phyloP scores from a whole-genome alignment of 1,140 invertebrate species.

The Lucilia sericata region DNA sequence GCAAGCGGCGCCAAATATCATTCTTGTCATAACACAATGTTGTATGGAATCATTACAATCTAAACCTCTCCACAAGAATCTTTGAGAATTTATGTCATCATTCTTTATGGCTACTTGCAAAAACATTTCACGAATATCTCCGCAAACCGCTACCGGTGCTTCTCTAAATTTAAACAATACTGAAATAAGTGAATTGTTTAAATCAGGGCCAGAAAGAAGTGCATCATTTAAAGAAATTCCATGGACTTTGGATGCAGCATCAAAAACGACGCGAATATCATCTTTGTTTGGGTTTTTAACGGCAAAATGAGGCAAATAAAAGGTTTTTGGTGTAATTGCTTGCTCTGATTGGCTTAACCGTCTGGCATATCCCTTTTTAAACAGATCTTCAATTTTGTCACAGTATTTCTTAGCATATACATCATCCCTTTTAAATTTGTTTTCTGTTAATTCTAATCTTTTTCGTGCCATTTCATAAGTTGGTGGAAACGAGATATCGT shows the following conservation, averaged over 20 bases:
- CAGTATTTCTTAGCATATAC: conserved; percentile 44
- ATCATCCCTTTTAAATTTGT: conserved; percentile 45
- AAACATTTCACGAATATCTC: conserved; percentile 47
- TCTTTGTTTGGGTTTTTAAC: conserved; percentile 54
- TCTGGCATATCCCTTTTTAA: conserved; percentile 49
- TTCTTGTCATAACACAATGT: conserved; percentile 26
- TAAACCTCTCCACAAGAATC: conserved; percentile 45
- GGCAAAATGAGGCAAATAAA: conserved; percentile 59
- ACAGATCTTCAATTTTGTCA: conserved; percentile 48
- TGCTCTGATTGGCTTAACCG: conserved; percentile 40
- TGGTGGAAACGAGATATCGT: conserved; percentile 47
- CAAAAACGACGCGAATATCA: conserved; percentile 56
- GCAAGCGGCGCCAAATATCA: conserved; percentile 45
- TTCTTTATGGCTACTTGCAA: conserved; percentile 31
- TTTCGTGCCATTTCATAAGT: not conserved
- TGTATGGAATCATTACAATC: not conserved
- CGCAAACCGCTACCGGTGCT: conserved; percentile 28
- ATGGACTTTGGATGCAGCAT: conserved; percentile 52
- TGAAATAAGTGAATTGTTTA: conserved; percentile 34
- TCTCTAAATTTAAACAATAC: conserved; percentile 42
- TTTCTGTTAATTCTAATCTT: conserved; percentile 19
- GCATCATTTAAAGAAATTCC: conserved; percentile 12
- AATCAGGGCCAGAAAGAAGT: conserved; percentile 32
- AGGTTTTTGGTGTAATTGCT: conserved; percentile 37
- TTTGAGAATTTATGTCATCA: conserved; percentile 43